These are phyloP conservation scores for Trilocha varians DNA, from an alignment of 2,888 invertebrate genomes.

Conservation along the genomic window DNA sequence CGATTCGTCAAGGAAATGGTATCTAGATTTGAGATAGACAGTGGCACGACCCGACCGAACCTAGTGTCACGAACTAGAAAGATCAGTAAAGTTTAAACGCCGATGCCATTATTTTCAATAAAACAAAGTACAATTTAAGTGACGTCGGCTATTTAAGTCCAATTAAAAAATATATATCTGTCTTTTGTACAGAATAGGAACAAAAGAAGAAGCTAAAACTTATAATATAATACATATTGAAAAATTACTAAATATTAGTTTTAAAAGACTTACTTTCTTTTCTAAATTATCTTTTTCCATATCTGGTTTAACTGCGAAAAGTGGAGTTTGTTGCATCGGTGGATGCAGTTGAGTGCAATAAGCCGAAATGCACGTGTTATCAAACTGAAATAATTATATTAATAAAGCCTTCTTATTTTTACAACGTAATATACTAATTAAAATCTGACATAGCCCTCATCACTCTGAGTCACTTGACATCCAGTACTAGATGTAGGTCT, in stretches of 20 bases:
- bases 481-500: no score
- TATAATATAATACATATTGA: not conserved
- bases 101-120: not conserved
- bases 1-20: not conserved
- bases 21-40: not conserved
- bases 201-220: not conserved
- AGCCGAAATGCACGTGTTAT: constrained; percentile 27
- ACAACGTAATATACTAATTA: not conserved
- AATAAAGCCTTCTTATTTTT: not conserved
- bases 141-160: no score
- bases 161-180: no score
- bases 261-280: not conserved
- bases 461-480: no score
- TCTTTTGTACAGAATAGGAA: no score
- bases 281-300: not conserved
- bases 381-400: constrained; percentile 12
- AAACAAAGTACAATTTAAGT: no score
- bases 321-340: not conserved
- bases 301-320: not conserved
- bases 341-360: constrained; percentile 23
- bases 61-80: not conserved
- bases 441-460: not conserved
- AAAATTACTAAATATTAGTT: not conserved
- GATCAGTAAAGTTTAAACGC: not conserved
- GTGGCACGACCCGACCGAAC: not conserved